Base-by-base conservation (phyloP, 2,888 invertebrate species). In the Scaptomyza reducta region DNA sequence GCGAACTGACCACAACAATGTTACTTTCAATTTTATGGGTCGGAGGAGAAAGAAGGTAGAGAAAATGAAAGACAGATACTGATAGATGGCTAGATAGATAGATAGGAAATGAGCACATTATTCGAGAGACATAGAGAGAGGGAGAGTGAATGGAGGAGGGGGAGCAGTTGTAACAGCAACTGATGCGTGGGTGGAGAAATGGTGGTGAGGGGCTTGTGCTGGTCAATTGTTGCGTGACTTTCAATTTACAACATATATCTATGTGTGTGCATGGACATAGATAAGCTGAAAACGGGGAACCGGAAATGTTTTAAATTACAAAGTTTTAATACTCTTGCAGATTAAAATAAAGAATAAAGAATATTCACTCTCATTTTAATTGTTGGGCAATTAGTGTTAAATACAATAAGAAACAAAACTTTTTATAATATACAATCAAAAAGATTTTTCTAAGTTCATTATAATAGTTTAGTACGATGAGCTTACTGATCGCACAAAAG, bases 201-300 rank as follows among this genome's bases (percentile, higher is more conserved):
- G 33, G 22, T 4, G 4, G 22, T 7, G 29, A 31, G 13, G 3
- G 18, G 49, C 35, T n/a, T 22, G 22, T 45, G 49, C 42, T 57
- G 69, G 63, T 69, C 79, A 85, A 74, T 77, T 74, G 81, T 90
- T 89, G 90, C 89, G 90, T 90, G 90, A 89, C 89, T 89, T 89
- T 89, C 83, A 88, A 89, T 89, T 89, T 86, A 78, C 85, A 79
- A 79, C 9, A 22, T 49, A 9, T 18, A 47, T 16, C 9, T 13
- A 9, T 1, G 29, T 31, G 27, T 27, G 7, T 14, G 27, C 10
- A 16, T 16, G 16, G 13, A n/a, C 18, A 22, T 13, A 33, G 5
- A 13, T 29, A 13, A 46, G 13, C 47, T 13, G 13, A 13, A 47
- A 13, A 31, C 2, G n/a, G 3, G 3, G 18, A 31, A n/a, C 29